Conservation (phyloP, 1,140 invertebrate species). For the Brachionus sp. region DNA sequence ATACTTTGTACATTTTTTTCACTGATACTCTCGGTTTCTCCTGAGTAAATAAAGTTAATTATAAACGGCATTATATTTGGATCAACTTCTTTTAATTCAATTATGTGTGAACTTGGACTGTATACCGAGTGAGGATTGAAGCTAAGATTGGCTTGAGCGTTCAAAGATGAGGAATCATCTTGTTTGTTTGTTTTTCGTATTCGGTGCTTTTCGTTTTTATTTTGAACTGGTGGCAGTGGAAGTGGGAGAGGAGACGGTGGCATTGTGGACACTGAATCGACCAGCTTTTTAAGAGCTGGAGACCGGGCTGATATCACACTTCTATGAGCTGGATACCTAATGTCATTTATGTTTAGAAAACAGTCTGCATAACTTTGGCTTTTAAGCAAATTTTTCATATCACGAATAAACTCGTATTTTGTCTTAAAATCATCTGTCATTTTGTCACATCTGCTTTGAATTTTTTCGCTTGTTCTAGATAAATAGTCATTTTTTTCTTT, state of each 20-base stretch:
- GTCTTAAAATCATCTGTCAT: slow-evolving; percentile 12
- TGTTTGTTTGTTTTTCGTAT: not conserved
- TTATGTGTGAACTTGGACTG: not conserved
- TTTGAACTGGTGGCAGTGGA: not conserved
- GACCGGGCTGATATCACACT: not conserved
- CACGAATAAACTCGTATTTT: slow-evolving; percentile 2
- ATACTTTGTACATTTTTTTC: slow-evolving; percentile 24
- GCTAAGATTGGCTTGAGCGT: not conserved
- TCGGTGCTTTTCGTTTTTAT: not conserved
- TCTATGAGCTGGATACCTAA: slow-evolving; percentile 8
- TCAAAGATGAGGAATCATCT: not conserved
- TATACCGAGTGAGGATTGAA: not conserved
- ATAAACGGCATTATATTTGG: not conserved
- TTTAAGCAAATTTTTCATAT: not conserved
- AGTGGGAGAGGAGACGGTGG: not conserved
- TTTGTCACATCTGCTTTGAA: not conserved
- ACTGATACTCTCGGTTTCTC: not conserved
- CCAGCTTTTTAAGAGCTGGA: not conserved
- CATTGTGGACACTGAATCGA: not conserved
- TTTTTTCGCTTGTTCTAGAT: not conserved
- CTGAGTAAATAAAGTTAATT: slow-evolving; percentile 15
- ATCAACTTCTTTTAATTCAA: slow-evolving; percentile 12
- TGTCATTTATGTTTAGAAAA: not conserved
- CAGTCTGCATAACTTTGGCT: not conserved
- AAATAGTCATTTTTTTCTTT: not conserved